These are phyloP conservation scores for Erinaceus europaeus DNA, from an alignment of 2,113 vertebrate species.

Conservation along the genomic window DNA sequence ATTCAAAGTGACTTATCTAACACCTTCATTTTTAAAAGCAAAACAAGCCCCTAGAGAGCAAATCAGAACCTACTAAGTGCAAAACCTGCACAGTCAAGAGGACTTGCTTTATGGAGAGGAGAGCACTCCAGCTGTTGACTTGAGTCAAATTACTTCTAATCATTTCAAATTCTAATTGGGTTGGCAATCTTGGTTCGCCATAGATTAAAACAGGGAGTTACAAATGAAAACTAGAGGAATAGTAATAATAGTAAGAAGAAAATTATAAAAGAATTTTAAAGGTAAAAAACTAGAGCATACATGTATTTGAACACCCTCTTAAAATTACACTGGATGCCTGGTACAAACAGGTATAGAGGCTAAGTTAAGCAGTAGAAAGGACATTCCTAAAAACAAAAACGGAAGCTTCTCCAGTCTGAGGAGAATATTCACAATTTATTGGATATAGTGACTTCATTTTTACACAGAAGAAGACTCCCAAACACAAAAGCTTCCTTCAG, in stretches of 20 bases:
- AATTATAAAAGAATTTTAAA: not conserved
- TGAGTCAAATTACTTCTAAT: not conserved
- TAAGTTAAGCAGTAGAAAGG: not conserved
- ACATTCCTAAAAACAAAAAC: not conserved
- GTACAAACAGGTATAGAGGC: not conserved
- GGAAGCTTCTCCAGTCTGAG: too few relatives aligned
- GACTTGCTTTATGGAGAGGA: not conserved
- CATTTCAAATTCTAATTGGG: not conserved
- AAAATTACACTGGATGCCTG: not conserved
- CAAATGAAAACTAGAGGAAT: not conserved
- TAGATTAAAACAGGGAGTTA: constrained; percentile 39
- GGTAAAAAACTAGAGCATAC: not conserved
- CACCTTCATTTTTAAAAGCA: constrained; percentile 13
- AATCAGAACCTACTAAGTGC: not conserved
- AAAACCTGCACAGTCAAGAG: not conserved
- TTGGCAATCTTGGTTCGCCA: not conserved
- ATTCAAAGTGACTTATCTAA: not conserved
- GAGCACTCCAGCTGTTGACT: not conserved
- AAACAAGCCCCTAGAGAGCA: not conserved
- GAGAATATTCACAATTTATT: not conserved
- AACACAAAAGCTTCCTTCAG: too few relatives aligned
- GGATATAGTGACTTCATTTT: not conserved
- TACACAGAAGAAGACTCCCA: too few relatives aligned
- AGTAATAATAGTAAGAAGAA: not conserved
- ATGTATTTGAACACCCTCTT: not conserved